phyloP scores from a whole-genome alignment of 1,140 invertebrate genomes.

The Dinoponera quadriceps region DNA sequence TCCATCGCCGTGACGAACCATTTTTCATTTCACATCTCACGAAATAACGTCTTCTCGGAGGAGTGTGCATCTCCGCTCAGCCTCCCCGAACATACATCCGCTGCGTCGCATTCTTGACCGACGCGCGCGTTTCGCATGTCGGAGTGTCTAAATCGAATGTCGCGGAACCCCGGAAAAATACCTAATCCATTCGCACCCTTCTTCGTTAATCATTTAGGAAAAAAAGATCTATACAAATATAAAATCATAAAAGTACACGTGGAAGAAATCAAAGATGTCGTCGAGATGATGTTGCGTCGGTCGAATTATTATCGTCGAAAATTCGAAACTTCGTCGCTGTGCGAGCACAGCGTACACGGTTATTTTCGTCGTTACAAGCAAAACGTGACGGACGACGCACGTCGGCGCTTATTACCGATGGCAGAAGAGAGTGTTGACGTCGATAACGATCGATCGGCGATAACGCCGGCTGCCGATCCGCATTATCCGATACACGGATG shows the following conservation, averaged over 20 bases:
- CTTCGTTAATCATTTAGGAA: too few species aligned
- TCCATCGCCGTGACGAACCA: not conserved
- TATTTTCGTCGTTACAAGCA: not conserved
- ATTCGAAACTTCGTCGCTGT: not conserved
- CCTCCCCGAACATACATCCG: not conserved
- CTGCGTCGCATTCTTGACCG: too few species aligned
- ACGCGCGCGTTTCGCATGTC: too few species aligned
- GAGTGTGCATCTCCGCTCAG: not conserved
- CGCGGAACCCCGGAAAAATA: too few species aligned
- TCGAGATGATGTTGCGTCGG: too few species aligned
- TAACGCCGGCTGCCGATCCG: too few species aligned
- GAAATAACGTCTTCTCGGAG: not conserved
- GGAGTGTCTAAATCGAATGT: too few species aligned
- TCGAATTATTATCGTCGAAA: not conserved
- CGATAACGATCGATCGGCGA: not conserved
- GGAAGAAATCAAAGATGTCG: too few species aligned
- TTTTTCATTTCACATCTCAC: conserved; percentile 24
- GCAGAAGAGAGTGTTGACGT: not conserved
- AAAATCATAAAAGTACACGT: too few species aligned
- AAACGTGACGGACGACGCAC: not conserved
- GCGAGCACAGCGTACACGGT: not conserved
- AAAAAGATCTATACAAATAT: too few species aligned
- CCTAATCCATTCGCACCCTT: too few species aligned
- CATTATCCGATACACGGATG: conserved; percentile 2
- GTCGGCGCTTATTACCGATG: not conserved